A percentile compares a stretch with the other conserved stretches of the same genome.
Conservation (phyloP, 2,113 vertebrate species). For the Capreolus pygargus region DNA sequence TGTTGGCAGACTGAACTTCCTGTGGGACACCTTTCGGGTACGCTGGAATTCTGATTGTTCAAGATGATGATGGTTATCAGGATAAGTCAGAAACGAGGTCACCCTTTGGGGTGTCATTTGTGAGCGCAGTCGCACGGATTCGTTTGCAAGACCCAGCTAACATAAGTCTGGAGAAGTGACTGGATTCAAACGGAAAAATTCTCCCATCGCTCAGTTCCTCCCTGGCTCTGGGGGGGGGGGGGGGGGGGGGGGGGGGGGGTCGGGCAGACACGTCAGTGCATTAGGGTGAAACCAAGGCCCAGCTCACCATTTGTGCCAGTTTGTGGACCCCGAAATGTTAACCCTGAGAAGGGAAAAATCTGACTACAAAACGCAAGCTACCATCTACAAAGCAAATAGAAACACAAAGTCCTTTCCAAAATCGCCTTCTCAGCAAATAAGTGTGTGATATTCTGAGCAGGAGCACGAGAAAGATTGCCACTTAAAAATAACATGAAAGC, state of each 20-base stretch:
- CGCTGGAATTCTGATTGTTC: constrained; percentile 29
- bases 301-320: neutral
- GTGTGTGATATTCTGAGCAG: constrained; percentile 60
- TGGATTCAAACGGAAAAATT: neutral
- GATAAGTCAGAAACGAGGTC: constrained; percentile 18
- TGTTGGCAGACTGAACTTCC: constrained; percentile 47
- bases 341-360: neutral
- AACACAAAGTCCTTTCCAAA: constrained; percentile 60
- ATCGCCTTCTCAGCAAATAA: constrained; percentile 62
- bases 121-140: neutral
- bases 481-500: constrained; percentile 84
- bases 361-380: neutral
- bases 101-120: constrained; percentile 52
- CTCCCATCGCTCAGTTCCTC: neutral
- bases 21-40: constrained; percentile 29
- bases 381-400: constrained; percentile 57
- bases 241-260: fast-evolving
- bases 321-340: neutral
- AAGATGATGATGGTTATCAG: constrained; percentile 40
- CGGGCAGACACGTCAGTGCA: neutral
- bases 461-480: constrained; percentile 77
- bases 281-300: neutral
- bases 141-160: constrained; percentile 34
- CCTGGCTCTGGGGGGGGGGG: neutral
- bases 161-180: neutral